Evolutionary conservation across 2,797 vertebrate genomes (phyloP).

Genomic region (Sebastes diploproa): DNA sequence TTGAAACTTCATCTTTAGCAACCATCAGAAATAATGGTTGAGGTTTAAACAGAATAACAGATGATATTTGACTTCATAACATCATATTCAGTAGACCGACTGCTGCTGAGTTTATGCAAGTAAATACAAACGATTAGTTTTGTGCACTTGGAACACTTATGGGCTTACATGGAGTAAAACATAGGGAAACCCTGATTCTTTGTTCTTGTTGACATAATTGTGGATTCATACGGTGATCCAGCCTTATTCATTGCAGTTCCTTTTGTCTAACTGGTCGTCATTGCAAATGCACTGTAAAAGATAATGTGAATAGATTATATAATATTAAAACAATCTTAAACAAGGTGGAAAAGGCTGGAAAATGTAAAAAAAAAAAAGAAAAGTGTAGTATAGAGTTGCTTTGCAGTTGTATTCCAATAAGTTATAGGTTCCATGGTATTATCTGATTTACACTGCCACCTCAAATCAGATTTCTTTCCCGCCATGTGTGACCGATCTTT

Average conservation of each 20-base stretch:
- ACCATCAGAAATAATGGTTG: constrained; percentile 42
- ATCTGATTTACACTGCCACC: constrained; percentile 63
- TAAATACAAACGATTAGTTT: constrained; percentile 64
- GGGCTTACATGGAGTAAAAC: constrained; percentile 46
- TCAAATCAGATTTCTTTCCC: constrained; percentile 34
- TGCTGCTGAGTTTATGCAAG: constrained; percentile 81
- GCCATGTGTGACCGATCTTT: constrained; percentile 14
- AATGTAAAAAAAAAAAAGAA: constrained; percentile 15
- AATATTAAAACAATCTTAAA: constrained; percentile 61
- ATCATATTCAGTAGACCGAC: constrained; percentile 47
- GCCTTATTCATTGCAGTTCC: constrained; percentile 68
- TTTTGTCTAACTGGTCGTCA: constrained; percentile 54
- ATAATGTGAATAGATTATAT: constrained; percentile 66
- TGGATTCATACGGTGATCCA: constrained; percentile 69
- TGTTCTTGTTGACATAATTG: constrained; percentile 58
- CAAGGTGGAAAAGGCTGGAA: constrained; percentile 55
- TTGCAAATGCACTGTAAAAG: constrained; percentile 66
- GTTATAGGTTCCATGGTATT: constrained; percentile 34
- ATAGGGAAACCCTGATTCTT: constrained; percentile 49
- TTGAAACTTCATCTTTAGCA: constrained; percentile 43
- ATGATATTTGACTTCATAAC: constrained; percentile 45
- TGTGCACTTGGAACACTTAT: constrained; percentile 55
- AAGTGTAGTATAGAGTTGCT: constrained; percentile 43
- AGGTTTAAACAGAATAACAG: constrained; percentile 28
- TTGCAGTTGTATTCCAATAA: constrained; percentile 32